Conservation (phyloP, 35 echinoderm and acorn worm genomes). For the Ophioderma brevispina region DNA sequence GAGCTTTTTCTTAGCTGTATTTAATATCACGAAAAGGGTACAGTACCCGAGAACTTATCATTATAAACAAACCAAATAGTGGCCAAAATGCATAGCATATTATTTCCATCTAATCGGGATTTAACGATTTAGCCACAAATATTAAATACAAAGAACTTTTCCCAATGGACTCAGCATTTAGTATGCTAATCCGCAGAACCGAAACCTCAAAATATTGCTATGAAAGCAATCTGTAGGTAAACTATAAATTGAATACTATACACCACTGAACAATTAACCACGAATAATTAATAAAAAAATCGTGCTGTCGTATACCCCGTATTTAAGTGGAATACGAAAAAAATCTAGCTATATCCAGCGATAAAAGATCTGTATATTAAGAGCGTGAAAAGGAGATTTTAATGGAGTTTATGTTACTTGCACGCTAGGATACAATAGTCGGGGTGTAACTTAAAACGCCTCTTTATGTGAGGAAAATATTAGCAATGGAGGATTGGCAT, state of each 20-base stretch:
- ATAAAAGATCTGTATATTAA: neutral
- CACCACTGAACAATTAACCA: neutral
- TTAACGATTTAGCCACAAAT: neutral
- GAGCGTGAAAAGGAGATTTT: neutral
- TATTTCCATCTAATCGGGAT: neutral
- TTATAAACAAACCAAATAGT: too few species aligned
- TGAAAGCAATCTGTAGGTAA: neutral
- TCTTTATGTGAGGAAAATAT: neutral
- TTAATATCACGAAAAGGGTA: too few species aligned
- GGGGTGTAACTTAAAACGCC: neutral
- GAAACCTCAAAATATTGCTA: neutral
- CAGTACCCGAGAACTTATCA: too few species aligned
- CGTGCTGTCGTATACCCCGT: neutral
- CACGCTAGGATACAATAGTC: neutral
- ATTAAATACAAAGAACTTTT: neutral
- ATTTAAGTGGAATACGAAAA: neutral
- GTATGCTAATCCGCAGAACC: neutral
- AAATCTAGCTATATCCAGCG: neutral
- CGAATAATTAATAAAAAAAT: neutral
- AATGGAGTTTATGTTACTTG: slow-evolving; percentile 7
- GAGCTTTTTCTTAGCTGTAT: too few species aligned
- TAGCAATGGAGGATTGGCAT: neutral
- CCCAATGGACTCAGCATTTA: neutral
- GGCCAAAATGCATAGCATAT: neutral
- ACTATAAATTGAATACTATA: neutral